Evolutionary conservation across 2,797 vertebrate species (phyloP), one percentile per base, ranked within the genome.

Genomic region (Chaetodon trifasciatus): DNA sequence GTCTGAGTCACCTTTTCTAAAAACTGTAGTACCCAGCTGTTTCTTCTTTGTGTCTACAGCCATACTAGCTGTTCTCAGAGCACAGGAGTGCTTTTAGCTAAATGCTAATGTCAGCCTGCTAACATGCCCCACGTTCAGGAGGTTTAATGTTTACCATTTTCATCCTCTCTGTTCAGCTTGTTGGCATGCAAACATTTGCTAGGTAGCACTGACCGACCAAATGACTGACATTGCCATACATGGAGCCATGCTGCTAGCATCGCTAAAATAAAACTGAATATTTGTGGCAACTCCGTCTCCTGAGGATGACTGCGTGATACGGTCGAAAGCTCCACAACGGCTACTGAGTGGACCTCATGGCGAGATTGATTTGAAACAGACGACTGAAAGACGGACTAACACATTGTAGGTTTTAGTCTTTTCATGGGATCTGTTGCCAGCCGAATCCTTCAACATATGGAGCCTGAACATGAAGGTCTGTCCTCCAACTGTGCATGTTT

Each of bases 401-500:
- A 49, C 32, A 39, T 8, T 44, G 42, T 60, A 46, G 50, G 10
- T 44, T 66, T 70, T 35, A 35, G 6, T 24, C 6, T 57, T 73
- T 64, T 66, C 2, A 37, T 15, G 21, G 39, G 57, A 74, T 49
- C 61, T 55, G 5, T 5, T 37, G 17, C 9, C 58, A 23, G 17
- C 13, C 12, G 78, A 24, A 53, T 70, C 40, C 9, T 53, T 64
- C 21, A 50, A 44, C 35, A 61, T 56, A 44, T 37, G 39, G 21
- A 61, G 65, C 52, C 17, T 42, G 57, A 47, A 63, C 53, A 58
- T 39, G 52, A 75, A 70, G 78, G 61, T 63, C 77, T 47, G 67
- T 79, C 81, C 78, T 82, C 64, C 74, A 76, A 76, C 84, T 79
- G 32, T 53, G 81, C 68, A 65, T 76, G 71, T 84, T 88, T 90